phyloP scores from a whole-genome alignment of 2,113 vertebrate genomes.

The Agapornis roseicollis region DNA sequence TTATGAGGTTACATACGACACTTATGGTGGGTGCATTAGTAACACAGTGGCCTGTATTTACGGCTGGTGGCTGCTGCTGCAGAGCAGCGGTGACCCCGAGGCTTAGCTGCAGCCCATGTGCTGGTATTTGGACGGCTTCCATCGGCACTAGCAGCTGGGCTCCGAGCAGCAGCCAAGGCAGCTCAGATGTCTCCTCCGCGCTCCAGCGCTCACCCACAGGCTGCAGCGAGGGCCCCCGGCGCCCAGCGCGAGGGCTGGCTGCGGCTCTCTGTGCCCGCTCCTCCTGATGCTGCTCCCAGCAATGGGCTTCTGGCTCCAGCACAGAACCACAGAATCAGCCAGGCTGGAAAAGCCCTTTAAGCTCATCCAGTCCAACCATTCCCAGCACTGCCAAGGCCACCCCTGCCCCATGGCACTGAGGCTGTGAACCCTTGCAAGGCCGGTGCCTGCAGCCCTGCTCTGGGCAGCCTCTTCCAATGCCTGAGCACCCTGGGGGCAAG shows the following conservation, averaged over 20 bases:
- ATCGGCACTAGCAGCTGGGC: not conserved
- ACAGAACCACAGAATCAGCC: not conserved
- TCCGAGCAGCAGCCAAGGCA: not conserved
- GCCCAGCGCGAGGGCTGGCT: not conserved
- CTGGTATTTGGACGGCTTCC: not conserved
- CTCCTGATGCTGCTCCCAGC: not conserved
- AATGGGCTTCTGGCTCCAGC: not conserved
- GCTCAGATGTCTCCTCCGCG: not conserved
- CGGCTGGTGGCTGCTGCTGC: not conserved
- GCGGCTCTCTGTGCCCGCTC: not conserved
- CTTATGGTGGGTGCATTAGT: not conserved
- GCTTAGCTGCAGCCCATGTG: not conserved
- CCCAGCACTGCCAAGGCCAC: not conserved
- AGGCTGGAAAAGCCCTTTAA: not conserved
- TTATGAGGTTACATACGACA: conserved; percentile 5
- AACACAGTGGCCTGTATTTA: not conserved
- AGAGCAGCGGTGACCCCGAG: not conserved
- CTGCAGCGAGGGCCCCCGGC: not conserved
- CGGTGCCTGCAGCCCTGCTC: too few relatives aligned
- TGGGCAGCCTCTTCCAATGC: too few relatives aligned
- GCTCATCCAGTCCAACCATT: fast-evolving
- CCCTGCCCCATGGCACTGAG: not conserved
- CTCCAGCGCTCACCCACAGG: not conserved
- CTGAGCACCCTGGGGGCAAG: too few relatives aligned
- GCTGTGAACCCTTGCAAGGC: too few relatives aligned